phyloP scores from a whole-genome alignment of 2,888 invertebrate genomes.

The Stenoptilia bipunctidactyla region DNA sequence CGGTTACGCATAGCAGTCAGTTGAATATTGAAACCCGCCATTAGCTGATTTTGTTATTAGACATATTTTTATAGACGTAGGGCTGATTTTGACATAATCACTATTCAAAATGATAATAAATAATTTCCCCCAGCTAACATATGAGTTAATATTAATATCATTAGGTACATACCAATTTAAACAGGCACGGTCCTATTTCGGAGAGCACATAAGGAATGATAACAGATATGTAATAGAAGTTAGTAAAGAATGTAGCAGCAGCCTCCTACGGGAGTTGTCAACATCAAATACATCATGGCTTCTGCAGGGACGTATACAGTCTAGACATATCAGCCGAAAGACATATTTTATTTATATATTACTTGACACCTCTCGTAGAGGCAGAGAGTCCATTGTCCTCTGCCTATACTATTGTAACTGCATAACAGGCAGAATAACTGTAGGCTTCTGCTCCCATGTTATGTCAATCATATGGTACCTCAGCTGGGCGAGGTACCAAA shows the following conservation, averaged over 20 bases:
- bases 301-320: not conserved
- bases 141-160: slow-evolving; percentile 4
- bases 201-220: slow-evolving; percentile 3
- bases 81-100: too few relatives aligned
- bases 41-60: too few relatives aligned
- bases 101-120: too few relatives aligned
- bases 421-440: not conserved
- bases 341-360: not conserved
- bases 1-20: too few relatives aligned
- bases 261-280: not conserved
- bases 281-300: not conserved
- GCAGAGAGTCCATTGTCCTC: not conserved
- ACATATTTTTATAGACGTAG: too few relatives aligned
- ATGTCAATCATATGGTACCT: not conserved
- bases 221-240: not conserved
- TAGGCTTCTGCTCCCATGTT: not conserved
- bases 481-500: not conserved
- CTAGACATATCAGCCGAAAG: not conserved
- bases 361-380: not conserved
- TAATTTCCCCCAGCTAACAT: slow-evolving; percentile 3
- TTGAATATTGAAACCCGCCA: too few relatives aligned
- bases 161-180: slow-evolving; percentile 4
- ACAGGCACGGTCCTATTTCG: slow-evolving; percentile 5
- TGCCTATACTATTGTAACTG: not conserved
- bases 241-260: not conserved